A percentile compares a stretch with the other conserved stretches of the same genome.
Evolutionary conservation across 2,113 vertebrate genomes (phyloP).

Genomic region (Oreochromis spilurus): DNA sequence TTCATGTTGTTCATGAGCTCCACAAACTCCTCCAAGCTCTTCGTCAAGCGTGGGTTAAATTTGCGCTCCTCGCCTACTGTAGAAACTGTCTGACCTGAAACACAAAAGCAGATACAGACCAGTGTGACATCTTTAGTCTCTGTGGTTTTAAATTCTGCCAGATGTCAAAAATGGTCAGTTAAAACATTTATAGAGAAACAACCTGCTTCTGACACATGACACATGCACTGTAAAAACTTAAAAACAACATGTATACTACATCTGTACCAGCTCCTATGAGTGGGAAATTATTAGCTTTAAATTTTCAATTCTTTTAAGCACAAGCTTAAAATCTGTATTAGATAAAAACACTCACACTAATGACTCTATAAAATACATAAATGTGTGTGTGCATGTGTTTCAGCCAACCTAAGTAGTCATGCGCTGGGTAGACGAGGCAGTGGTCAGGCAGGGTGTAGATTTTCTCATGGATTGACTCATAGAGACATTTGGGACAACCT

Average conservation of each 20-base stretch:
- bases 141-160: too few relatives aligned
- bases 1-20: constrained; percentile 84
- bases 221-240: too few relatives aligned
- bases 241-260: neutral
- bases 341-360: neutral
- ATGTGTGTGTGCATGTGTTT: neutral
- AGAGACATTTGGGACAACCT: constrained; percentile 80
- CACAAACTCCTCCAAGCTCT: constrained; percentile 76
- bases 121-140: neutral
- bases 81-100: constrained; percentile 79
- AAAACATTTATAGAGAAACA: neutral
- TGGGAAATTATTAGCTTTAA: neutral
- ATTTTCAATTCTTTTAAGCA: neutral
- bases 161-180: too few relatives aligned
- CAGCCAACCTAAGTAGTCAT: constrained; percentile 80
- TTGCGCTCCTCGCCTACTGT: constrained; percentile 82
- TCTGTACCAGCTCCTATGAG: too few relatives aligned
- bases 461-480: constrained; percentile 78
- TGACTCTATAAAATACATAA: neutral
- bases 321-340: neutral
- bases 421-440: constrained; percentile 84
- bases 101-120: neutral
- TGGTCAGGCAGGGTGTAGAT: constrained; percentile 83
- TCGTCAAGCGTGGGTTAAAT: constrained; percentile 84
- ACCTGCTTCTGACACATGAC: neutral